Conservation (phyloP, 2,113 vertebrate genomes). For the Dromiciops gliroides region DNA sequence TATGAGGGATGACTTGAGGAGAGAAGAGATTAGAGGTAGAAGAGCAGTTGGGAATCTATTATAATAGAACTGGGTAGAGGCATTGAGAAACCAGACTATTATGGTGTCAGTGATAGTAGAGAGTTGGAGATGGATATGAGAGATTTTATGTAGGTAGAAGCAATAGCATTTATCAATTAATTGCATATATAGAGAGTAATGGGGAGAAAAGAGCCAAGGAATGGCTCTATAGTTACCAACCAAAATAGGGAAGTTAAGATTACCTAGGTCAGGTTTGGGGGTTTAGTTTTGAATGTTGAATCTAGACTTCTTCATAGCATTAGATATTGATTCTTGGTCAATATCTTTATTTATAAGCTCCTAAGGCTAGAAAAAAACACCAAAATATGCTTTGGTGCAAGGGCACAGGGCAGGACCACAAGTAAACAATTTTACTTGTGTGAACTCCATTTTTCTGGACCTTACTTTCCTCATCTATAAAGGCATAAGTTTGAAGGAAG, state of each 20-base stretch:
- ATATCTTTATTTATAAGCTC: background rate
- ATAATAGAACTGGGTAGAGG: background rate
- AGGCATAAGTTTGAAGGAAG: background rate
- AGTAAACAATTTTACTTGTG: background rate
- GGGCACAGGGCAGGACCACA: no score
- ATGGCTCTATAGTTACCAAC: background rate
- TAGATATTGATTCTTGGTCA: background rate
- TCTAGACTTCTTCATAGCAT: background rate
- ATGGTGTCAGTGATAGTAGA: background rate
- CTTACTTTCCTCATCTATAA: background rate
- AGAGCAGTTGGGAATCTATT: background rate
- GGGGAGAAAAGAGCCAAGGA: background rate
- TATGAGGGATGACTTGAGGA: no score
- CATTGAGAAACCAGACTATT: no score
- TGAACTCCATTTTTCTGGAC: background rate
- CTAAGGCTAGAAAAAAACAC: background rate
- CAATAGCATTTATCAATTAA: background rate
- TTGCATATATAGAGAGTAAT: background rate
- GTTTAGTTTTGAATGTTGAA: background rate
- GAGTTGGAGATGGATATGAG: background rate
- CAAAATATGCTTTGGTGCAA: background rate
- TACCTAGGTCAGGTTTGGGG: background rate
- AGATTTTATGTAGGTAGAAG: background rate
- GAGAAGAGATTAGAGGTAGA: no score
- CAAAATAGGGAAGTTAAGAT: no score